Conservation (phyloP, 2,888 invertebrate genomes). For the Frankliniella intonsa region DNA sequence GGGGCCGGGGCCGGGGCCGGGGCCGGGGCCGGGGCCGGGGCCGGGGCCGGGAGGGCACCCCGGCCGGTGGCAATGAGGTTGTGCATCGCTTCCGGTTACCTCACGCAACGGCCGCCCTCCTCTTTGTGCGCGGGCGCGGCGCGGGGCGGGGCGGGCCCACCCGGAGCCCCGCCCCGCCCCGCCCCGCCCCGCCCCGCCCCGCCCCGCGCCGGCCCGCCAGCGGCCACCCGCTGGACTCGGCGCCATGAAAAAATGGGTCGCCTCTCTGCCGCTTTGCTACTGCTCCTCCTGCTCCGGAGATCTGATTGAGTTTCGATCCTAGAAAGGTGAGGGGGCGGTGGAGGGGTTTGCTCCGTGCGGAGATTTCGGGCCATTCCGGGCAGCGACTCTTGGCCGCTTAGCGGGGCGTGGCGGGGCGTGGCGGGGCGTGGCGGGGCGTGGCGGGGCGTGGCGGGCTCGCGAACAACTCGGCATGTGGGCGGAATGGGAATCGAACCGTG, state of each 20-base stretch:
- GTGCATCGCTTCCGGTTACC: too few relatives aligned
- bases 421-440: background rate
- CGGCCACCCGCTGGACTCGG: background rate
- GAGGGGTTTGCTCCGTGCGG: too few relatives aligned
- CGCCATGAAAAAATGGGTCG: background rate
- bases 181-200: conserved; percentile 3
- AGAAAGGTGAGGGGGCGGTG: too few relatives aligned
- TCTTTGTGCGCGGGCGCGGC: background rate
- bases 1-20: too few relatives aligned
- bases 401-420: background rate
- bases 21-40: too few relatives aligned
- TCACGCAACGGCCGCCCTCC: too few relatives aligned
- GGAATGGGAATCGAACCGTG: conserved; percentile 10
- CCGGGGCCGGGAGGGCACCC: too few relatives aligned
- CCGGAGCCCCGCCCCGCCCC: conserved; percentile 10
- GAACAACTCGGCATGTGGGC: background rate
- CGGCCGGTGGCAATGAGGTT: too few relatives aligned
- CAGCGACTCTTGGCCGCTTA: background rate
- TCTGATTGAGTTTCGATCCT: too few relatives aligned
- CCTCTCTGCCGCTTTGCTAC: background rate
- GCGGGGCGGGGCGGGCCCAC: background rate
- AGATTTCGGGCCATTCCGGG: too few relatives aligned
- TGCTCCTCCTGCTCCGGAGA: background rate
- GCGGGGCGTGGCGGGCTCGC: background rate
- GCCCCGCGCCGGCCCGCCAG: background rate